Evolutionary conservation across 2,888 invertebrate genomes (phyloP).

Genomic region (Maniola hyperantus): DNA sequence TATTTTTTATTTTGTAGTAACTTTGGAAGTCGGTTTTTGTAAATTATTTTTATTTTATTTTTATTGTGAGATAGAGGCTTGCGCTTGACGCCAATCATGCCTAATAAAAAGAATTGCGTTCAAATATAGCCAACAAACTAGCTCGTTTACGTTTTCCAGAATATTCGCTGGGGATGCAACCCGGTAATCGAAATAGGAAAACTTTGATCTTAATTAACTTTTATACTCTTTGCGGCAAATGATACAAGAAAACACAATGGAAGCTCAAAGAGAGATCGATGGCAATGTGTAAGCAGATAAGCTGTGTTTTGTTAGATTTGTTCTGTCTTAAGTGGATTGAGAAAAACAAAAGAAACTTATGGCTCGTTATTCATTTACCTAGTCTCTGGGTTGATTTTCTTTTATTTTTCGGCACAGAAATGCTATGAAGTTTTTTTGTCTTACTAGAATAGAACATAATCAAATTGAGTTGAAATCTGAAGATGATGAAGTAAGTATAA

Average conservation of each 20-base stretch:
- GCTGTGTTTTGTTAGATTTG: background rate
- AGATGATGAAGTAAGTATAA: too few species aligned
- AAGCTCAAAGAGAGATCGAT: conserved; percentile 20
- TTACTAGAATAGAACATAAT: too few species aligned
- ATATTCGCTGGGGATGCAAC: conserved; percentile 33
- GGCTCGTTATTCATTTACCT: background rate
- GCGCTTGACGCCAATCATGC: background rate
- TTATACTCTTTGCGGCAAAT: conserved; percentile 28
- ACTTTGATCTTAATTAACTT: conserved; percentile 36
- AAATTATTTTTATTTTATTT: too few species aligned
- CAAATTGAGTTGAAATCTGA: too few species aligned
- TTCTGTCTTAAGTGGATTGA: background rate
- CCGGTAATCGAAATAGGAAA: conserved; percentile 37
- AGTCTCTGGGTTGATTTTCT: too few species aligned
- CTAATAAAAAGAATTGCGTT: background rate
- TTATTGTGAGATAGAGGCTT: background rate
- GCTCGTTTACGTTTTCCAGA: background rate
- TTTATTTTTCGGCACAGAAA: too few species aligned
- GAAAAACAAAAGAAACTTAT: background rate
- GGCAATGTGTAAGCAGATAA: conserved; percentile 9
- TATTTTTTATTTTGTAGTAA: too few species aligned
- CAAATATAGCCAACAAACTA: background rate
- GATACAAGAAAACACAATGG: conserved; percentile 22
- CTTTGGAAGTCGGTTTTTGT: too few species aligned
- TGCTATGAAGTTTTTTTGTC: too few species aligned